These are phyloP conservation scores for Amblyornis subalaris DNA, from an alignment of 2,113 vertebrate species.

Conservation along the genomic window DNA sequence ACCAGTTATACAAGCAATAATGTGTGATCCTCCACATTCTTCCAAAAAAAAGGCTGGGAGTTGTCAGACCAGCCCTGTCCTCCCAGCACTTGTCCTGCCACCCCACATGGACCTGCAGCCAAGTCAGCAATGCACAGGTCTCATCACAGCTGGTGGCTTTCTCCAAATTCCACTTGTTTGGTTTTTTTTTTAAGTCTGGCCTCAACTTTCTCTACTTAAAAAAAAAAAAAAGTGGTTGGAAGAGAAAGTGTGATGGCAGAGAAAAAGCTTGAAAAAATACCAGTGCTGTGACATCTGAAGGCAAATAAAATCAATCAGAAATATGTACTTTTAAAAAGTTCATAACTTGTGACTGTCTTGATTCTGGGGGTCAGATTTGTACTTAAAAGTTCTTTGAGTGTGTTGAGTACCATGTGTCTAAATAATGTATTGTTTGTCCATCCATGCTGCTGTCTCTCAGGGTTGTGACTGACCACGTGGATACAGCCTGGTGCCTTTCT, in stretches of 20 bases:
- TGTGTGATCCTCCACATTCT: not conserved
- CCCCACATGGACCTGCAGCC: not conserved
- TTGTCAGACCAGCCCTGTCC: not conserved
- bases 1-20: not conserved
- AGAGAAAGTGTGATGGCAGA: not conserved
- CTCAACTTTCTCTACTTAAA: not conserved
- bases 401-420: not conserved
- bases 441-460: not conserved
- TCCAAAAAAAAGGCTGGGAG: not conserved
- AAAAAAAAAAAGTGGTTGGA: not conserved
- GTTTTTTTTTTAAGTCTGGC: not conserved
- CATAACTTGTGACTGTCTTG: rapidly evolving
- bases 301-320: not conserved
- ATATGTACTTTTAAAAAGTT: not conserved
- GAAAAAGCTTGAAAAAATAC: not conserved
- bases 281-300: not conserved
- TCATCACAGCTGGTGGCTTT: not conserved
- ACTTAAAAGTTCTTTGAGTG: not conserved
- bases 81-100: not conserved
- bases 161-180: not conserved
- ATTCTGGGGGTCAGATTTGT: not conserved
- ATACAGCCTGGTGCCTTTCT: not conserved
- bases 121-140: rapidly evolving
- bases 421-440: not conserved
- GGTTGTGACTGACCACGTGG: rapidly evolving